phyloP scores from a whole-genome alignment of 2,888 invertebrate species.

The Cryptocephalus primarius region DNA sequence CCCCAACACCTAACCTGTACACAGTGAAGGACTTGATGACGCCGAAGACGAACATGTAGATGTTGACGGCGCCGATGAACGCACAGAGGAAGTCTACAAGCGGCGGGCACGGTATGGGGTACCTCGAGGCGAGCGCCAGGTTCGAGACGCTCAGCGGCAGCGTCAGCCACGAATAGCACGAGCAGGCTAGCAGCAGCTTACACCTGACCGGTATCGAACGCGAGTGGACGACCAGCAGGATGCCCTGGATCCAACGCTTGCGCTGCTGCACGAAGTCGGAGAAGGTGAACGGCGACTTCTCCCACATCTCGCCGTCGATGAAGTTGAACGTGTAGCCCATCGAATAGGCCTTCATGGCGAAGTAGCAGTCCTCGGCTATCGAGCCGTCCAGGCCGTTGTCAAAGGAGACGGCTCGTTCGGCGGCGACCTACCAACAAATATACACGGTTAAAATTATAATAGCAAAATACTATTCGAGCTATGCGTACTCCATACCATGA shows the following conservation, averaged over 20 bases:
- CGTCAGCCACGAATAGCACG: constrained; percentile 94
- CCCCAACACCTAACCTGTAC: constrained; percentile 67
- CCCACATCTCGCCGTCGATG: constrained; percentile 98
- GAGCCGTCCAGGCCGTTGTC: constrained; percentile 95
- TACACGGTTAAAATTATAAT: too few relatives aligned
- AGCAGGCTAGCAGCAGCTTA: constrained; percentile 56
- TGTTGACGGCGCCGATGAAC: constrained; percentile 86
- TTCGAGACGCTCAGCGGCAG: constrained; percentile 88
- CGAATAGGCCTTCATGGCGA: constrained; percentile 89
- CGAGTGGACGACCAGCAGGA: constrained; percentile 78
- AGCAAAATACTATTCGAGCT: too few relatives aligned
- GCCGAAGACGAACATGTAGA: constrained; percentile 97
- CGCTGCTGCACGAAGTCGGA: constrained; percentile 94
- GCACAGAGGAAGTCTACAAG: constrained; percentile 77
- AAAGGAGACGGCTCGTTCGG: constrained; percentile 87
- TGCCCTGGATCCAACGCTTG: constrained; percentile 92
- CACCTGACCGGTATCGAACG: constrained; percentile 67
- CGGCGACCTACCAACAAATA: constrained; percentile 52
- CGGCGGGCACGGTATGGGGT: constrained; percentile 79
- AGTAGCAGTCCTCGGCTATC: constrained; percentile 96
- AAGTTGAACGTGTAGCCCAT: constrained; percentile 90
- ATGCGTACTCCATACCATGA: too few relatives aligned
- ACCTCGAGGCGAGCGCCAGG: constrained; percentile 65
- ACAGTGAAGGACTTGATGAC: constrained; percentile 93
- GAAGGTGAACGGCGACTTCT: constrained; percentile 90